Conservation (phyloP, 2,888 invertebrate genomes). For the Mayetiola destructor region DNA sequence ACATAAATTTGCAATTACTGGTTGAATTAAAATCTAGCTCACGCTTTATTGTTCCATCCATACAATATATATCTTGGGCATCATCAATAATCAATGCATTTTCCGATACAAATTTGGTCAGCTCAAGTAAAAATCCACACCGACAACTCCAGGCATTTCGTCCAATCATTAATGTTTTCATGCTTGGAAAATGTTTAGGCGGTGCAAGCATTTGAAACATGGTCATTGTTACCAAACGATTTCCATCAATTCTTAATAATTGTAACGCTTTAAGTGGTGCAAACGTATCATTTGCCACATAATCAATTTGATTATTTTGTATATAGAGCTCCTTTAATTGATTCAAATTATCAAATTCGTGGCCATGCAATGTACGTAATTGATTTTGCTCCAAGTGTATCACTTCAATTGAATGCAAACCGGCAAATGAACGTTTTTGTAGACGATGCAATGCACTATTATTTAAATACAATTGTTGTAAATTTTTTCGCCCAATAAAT, state of each 20-base stretch:
- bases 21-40: constrained; percentile 74
- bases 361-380: constrained; percentile 63
- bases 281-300: constrained; percentile 68
- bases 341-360: constrained; percentile 72
- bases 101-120: constrained; percentile 70
- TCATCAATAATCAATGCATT: constrained; percentile 70
- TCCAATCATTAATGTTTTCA: constrained; percentile 53
- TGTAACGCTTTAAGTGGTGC: constrained; percentile 63
- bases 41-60: constrained; percentile 54
- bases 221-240: constrained; percentile 64
- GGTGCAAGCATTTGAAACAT: constrained; percentile 51
- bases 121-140: constrained; percentile 73
- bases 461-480: constrained; percentile 74
- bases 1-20: constrained; percentile 67
- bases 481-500: constrained; percentile 84
- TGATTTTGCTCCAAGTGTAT: constrained; percentile 77
- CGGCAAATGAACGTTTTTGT: constrained; percentile 83
- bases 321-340: constrained; percentile 69
- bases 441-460: constrained; percentile 71
- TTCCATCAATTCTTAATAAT: constrained; percentile 68
- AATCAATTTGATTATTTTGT: constrained; percentile 68
- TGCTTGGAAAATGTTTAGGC: constrained; percentile 25
- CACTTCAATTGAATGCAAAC: constrained; percentile 57
- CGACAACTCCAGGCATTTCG: constrained; percentile 83
- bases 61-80: constrained; percentile 66